Base-by-base conservation (phyloP, 2,888 invertebrate species). In the Cosmia trapezina region DNA sequence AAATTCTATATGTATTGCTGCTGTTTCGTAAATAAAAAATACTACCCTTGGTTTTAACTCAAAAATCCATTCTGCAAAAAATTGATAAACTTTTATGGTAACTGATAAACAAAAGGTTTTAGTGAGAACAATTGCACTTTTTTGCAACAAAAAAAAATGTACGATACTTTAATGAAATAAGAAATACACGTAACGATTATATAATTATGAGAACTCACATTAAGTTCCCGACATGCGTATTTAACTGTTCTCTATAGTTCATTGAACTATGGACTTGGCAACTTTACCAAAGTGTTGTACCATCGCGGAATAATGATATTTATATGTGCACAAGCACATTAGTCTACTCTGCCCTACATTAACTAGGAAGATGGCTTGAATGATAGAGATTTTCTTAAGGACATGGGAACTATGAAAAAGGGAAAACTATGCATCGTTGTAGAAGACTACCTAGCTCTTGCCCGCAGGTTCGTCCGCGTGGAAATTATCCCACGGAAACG, bases 231-330 rank as follows among this genome's bases (percentile, higher is more conserved):
- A 63, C 68, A 62, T 73, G 53, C 53, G 60, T 73, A 61, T 79
- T 73, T 70, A 78, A 78, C 71, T 69, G 57, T 76, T 68, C 51
- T 69, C 47, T 22, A 53, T 51, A 82, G 85, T 67, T 62, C 85
- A 62, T 80, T 88, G 87, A 86, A 81, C 87, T 83, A 70, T 86
- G 79, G 73, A 83, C 84, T 82, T 76, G 75, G 73, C 73, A 68
- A 54, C 77, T 22, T 77, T 22, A 22, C 68, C 76, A 76, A 86
- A 81, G 72, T 66, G 63, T 61, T 65, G 75, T 80, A 80, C 81
- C 60, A 71, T 68, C 57, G 41, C 67, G 65, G 83, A 83, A 83
- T 85, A 85, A 78, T 81, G 61, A 86, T 79, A 77, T 81, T 69
- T 72, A 33, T 66, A 28, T 56, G 60, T 37, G n/a, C 14, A 81